These are phyloP conservation scores for Coracopsis vasa DNA, from an alignment of 2,113 vertebrate genomes.

Conservation along the genomic window DNA sequence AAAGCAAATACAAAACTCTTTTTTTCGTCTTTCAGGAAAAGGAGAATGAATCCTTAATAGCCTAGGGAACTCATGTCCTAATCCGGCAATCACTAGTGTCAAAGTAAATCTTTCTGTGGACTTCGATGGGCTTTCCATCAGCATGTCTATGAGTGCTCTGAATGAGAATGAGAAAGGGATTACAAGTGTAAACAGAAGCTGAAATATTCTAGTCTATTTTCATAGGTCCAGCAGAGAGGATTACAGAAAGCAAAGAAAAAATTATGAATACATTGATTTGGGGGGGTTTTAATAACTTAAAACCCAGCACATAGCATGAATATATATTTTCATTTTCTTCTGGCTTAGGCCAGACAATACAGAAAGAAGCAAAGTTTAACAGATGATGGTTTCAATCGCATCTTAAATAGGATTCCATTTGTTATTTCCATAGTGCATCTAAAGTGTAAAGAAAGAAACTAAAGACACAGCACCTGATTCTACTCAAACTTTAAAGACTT, in stretches of 20 bases:
- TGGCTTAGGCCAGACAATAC: not conserved
- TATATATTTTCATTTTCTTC: constrained; percentile 39
- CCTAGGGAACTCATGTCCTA: not conserved
- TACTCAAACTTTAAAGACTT: not conserved
- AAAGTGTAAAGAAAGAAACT: not conserved
- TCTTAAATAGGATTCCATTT: not conserved
- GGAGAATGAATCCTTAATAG: not conserved
- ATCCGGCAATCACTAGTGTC: not conserved
- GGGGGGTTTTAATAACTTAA: constrained; percentile 5
- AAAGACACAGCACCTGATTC: not conserved
- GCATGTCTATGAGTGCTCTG: not conserved
- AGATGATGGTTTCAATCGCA: not conserved
- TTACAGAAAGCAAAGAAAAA: constrained; percentile 47
- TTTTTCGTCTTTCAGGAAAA: not conserved
- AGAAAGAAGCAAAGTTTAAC: constrained; percentile 8
- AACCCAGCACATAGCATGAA: constrained; percentile 9
- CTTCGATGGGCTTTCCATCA: not conserved
- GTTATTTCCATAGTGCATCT: not conserved
- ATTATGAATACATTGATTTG: constrained; percentile 26
- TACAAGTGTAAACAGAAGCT: constrained; percentile 30
- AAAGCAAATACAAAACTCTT: not conserved
- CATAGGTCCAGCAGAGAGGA: constrained; percentile 31
- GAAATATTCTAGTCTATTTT: constrained; percentile 43
- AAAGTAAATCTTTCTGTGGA: not conserved
- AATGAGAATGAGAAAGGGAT: constrained; percentile 29